Evolutionary conservation across 2,888 invertebrate genomes (phyloP), one percentile per base, ranked within the genome.

Genomic region (Meiosimyza decipiens): DNA sequence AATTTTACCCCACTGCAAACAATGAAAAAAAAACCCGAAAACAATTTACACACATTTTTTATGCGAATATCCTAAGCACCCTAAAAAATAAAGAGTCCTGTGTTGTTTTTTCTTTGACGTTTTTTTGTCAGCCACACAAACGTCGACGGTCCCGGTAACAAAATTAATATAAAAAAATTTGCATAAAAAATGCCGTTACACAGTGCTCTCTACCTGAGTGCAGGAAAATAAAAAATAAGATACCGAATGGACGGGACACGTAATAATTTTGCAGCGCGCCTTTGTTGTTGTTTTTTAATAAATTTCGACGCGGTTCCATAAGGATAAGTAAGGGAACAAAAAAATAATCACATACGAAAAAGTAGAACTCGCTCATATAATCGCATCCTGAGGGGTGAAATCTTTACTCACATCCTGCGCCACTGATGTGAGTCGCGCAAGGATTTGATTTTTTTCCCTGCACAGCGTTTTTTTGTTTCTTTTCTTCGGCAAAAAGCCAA

Each of bases 111-210:
- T 73, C 70, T 73, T 76, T 64, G 55, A 70, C 67, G 68, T 64
- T 51, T 47, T 55, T 51, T 11, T 55, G 40, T 12, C 71, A 75
- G 70, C 71, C 52, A 67, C 71, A 75, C 60, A 65, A 57, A 52
- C 50, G 72, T 64, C 63, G 13, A 73, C 74, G 62, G 70, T 73
- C 76, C 70, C 76, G 71, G 77, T 75, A 82, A 80, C 79, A 83
- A 82, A 82, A 82, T 82, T 80, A 81, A 83, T 83, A 82, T 79
- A 79, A 79, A 81, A 79, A 82, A 82, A 85, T 85, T 85, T 85
- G 85, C 85, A 85, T 85, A 85, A 85, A 85, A 85, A 85, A 84
- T 84, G 80, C 85, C 85, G 85, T 85, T 85, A 85, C 83, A 83
- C 77, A 80, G 73, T 60, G 77, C 63, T 15, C 22, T 18, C 57